phyloP scores from a whole-genome alignment of 1,140 invertebrate species.

The Melitaea cinxia region DNA sequence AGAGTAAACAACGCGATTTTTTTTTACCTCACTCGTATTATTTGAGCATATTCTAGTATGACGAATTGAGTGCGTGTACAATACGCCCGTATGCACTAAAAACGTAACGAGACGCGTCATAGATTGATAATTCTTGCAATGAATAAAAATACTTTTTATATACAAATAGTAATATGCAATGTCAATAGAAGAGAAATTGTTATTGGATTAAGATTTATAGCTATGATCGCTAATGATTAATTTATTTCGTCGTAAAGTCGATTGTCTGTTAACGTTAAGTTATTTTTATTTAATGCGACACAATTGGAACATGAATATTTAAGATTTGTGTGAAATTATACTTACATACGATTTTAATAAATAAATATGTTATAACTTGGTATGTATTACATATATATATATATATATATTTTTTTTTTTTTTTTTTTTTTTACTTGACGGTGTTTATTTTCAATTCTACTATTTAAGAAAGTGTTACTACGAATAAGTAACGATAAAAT shows the following conservation, averaged over 20 bases:
- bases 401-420: no score
- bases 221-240: no score
- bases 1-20: constrained; percentile 40
- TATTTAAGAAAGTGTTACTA: no score
- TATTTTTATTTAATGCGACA: background rate
- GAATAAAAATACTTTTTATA: constrained; percentile 1
- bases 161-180: no score
- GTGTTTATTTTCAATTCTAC: no score
- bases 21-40: constrained; percentile 6
- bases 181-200: no score
- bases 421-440: no score
- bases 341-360: no score
- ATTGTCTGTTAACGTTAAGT: background rate
- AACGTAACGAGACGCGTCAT: constrained; percentile 2
- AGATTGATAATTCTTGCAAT: constrained; percentile 10
- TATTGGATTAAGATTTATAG: background rate
- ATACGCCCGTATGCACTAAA: constrained; percentile 8
- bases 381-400: no score
- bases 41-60: constrained; percentile 2
- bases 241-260: background rate
- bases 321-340: background rate
- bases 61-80: constrained; percentile 5
- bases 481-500: no score
- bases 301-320: background rate
- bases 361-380: no score